Evolutionary conservation across 1,140 invertebrate species (phyloP).

Genomic region (Phymastichus coffea): DNA sequence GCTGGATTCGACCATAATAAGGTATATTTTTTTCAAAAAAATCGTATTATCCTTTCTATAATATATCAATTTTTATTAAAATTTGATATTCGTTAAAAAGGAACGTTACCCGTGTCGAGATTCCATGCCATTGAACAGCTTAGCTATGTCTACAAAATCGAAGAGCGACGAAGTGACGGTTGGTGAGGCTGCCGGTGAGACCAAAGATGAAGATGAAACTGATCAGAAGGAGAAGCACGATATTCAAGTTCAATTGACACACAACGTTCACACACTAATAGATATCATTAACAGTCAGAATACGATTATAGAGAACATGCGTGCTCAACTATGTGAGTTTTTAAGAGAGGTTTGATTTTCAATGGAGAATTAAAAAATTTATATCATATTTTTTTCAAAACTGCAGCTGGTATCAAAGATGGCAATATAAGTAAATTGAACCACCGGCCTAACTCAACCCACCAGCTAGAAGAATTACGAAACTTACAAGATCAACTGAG

Average conservation of each 20-base stretch:
- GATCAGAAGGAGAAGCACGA: slow-evolving; percentile 65
- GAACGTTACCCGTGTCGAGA: slow-evolving; percentile 59
- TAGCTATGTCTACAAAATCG: slow-evolving; percentile 31
- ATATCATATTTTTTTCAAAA: not conserved
- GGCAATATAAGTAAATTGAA: slow-evolving; percentile 45
- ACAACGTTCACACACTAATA: slow-evolving; percentile 78
- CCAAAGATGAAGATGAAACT: slow-evolving; percentile 32
- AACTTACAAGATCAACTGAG: slow-evolving; percentile 77
- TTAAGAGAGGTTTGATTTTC: too few relatives aligned
- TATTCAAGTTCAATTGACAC: slow-evolving; percentile 73
- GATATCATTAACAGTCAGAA: slow-evolving; percentile 83
- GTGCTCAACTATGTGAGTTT: slow-evolving; percentile 63
- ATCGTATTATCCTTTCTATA: too few relatives aligned
- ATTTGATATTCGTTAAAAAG: too few relatives aligned
- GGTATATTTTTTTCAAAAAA: slow-evolving; percentile 38
- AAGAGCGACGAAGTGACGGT: slow-evolving; percentile 29
- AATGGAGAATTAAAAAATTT: too few relatives aligned
- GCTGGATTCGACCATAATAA: slow-evolving; percentile 84
- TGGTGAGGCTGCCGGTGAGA: slow-evolving; percentile 28
- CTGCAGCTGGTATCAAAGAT: slow-evolving; percentile 41
- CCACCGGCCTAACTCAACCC: slow-evolving; percentile 59
- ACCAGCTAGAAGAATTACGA: slow-evolving; percentile 71
- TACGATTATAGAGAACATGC: slow-evolving; percentile 77
- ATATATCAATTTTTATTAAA: too few relatives aligned
- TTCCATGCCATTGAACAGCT: slow-evolving; percentile 38